Evolutionary conservation across 1,140 invertebrate genomes (phyloP).

Genomic region (Papilio glaucus): DNA sequence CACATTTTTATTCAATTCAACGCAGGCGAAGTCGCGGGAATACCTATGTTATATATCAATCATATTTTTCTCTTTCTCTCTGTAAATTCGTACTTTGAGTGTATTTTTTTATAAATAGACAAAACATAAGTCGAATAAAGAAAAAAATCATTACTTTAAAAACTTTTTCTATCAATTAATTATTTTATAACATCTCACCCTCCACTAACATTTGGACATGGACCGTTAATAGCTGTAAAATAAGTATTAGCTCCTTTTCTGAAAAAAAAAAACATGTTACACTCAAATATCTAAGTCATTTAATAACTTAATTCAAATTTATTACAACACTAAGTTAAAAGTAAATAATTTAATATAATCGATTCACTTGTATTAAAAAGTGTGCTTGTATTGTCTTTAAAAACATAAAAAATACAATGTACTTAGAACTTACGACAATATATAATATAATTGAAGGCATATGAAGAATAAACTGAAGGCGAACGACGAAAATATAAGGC

Average conservation of each 20-base stretch:
- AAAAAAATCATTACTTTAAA: no score
- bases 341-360: background rate
- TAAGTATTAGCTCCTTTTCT: constrained; percentile 4
- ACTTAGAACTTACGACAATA: constrained; percentile 83
- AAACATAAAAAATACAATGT: background rate
- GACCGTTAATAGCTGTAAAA: background rate
- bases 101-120: background rate
- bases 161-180: background rate
- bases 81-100: no score
- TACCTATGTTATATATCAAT: no score
- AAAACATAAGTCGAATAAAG: background rate
- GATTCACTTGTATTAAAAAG: background rate
- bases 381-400: background rate
- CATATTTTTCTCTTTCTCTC: no score
- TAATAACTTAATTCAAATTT: background rate
- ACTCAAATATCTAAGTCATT: background rate
- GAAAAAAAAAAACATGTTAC: constrained; percentile 27
- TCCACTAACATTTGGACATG: background rate
- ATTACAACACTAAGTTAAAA: background rate
- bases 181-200: constrained; percentile 6
- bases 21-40: no score
- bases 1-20: no score
- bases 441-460: constrained; percentile 87
- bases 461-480: constrained; percentile 89
- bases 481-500: constrained; percentile 87